Evolutionary conservation across 2,888 invertebrate genomes (phyloP).

Genomic region (Limnephilus lunatus): DNA sequence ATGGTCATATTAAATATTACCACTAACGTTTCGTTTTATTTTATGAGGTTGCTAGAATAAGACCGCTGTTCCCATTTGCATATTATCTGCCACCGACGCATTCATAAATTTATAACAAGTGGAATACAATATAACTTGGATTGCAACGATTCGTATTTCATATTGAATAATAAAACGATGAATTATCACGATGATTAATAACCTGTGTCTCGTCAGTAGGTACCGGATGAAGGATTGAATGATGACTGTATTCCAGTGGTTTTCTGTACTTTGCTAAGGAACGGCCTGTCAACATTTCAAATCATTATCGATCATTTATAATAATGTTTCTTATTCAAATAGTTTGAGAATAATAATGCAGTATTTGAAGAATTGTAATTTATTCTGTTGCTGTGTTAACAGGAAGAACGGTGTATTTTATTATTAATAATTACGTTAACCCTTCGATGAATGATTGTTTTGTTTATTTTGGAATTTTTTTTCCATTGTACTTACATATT

Average conservation of each 20-base stretch:
- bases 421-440: no score
- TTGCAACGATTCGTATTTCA: neutral
- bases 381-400: neutral
- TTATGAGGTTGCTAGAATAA: constrained; percentile 2
- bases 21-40: neutral
- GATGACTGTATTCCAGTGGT: neutral
- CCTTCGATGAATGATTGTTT: no score
- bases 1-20: neutral
- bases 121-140: neutral
- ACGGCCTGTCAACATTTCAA: neutral
- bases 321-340: neutral
- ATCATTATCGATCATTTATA: neutral
- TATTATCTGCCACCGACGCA: neutral
- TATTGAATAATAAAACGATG: neutral
- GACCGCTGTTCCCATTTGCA: neutral
- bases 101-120: neutral
- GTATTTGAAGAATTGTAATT: neutral
- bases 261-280: neutral
- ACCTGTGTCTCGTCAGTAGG: neutral
- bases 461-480: no score
- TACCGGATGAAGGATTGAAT: neutral
- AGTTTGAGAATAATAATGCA: neutral
- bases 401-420: no score
- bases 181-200: neutral
- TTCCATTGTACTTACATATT: no score